Evolutionary conservation across 2,888 invertebrate species (phyloP), one percentile per base, ranked within the genome.

Genomic region (Oxystoma pomonae): DNA sequence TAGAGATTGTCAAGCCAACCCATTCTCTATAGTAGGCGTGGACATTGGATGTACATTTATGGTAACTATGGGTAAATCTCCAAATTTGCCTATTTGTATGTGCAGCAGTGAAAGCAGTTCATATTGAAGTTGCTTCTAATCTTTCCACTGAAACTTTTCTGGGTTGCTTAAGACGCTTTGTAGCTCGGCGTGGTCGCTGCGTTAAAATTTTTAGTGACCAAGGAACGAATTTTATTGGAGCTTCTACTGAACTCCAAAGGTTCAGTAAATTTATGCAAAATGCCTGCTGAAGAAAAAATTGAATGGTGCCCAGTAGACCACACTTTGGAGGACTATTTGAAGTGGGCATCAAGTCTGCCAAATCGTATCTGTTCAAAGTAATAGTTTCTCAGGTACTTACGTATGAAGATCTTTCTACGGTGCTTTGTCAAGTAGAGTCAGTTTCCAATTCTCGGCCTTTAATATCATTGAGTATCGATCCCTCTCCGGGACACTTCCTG

Each of bases 311-410:
- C 0, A 67, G 75, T 12, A 67, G 71, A 3, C 73, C 74, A 1
- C 69, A 73, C 59, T 73, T 73, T 51, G 76, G 75, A 5, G 76
- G 75, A 12, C 49, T 75, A 5, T 75, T 73, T 74, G 76, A 77
- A 61, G 69, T 73, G 1, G 71, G 66, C 17, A 68, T 76, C 3
- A 73, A 71, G 35, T 68, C 69, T 1, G 65, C 69, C 1, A 77
- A 78, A 67, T 62, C 57, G 60, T 75, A 74, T 66, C 35, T 76
- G 19, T 63, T 63, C 20, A 60, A 69, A 52, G 58, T 72, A 0
- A 51, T 73, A 3, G 70, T 70, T 1, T 64, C 64, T 50, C 7
- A 59, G 0, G 56, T 59, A 1, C 59, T 75, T 12, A 77, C 69
- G 1, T 73, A 64, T 61, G 74, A 76, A 64, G 72, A 77, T 55